Evolutionary conservation across 2,113 vertebrate species (phyloP).

Genomic region (Melanerpes aurifrons): DNA sequence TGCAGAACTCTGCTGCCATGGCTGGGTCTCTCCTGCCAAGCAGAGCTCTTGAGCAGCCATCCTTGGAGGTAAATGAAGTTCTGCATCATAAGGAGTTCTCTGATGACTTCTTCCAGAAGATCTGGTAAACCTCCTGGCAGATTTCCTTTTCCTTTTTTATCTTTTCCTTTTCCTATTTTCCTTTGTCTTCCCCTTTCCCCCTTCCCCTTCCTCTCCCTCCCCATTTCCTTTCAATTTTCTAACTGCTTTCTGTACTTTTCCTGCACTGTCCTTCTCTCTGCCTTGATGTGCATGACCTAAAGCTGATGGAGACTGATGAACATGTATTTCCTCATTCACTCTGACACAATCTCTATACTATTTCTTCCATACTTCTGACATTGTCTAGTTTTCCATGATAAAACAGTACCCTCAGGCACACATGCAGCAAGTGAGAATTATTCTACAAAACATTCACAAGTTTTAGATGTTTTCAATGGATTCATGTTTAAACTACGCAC

Average conservation of each 20-base stretch:
- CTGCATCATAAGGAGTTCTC: not conserved
- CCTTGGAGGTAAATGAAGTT: not conserved
- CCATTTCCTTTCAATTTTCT: not conserved
- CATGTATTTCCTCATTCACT: not conserved
- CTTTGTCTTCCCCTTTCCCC: too few species aligned
- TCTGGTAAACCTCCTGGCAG: not conserved
- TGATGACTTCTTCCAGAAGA: not conserved
- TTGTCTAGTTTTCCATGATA: not conserved
- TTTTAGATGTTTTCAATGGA: not conserved
- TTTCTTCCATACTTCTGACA: not conserved
- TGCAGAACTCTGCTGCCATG: not conserved
- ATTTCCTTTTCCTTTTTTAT: not conserved
- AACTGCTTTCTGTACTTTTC: not conserved
- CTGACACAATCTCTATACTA: not conserved
- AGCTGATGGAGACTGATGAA: not conserved
- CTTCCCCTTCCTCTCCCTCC: too few species aligned
- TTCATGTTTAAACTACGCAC: not conserved
- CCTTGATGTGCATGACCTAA: not conserved
- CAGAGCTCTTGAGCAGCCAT: not conserved
- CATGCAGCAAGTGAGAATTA: not conserved
- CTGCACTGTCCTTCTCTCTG: not conserved
- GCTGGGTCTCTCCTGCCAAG: not conserved
- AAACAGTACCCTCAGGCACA: not conserved
- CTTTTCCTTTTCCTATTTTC: too few species aligned
- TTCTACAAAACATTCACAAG: not conserved